A percentile compares a stretch with the other conserved stretches of the same genome.
Evolutionary conservation across 2,113 vertebrate species (phyloP).

Genomic region (Collichthys lucidus): DNA sequence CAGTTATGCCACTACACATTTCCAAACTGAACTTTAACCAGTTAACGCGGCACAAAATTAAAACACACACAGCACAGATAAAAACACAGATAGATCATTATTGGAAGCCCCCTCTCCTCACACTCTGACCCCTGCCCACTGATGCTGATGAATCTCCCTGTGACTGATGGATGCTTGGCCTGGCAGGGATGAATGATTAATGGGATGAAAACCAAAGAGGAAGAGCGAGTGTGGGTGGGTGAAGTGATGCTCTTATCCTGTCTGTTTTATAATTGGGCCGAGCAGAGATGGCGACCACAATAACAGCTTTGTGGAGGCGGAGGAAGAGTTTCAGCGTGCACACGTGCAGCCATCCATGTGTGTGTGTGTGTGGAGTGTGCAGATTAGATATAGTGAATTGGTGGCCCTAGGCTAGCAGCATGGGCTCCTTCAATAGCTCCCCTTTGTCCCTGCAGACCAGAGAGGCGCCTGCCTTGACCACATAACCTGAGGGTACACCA

Average conservation of each 20-base stretch:
- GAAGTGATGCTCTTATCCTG: slow-evolving; percentile 75
- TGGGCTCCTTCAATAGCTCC: slow-evolving; percentile 51
- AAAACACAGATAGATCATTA: neutral
- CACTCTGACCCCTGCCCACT: slow-evolving; percentile 50
- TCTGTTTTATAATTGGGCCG: slow-evolving; percentile 73
- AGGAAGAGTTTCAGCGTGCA: slow-evolving; percentile 54
- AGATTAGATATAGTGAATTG: slow-evolving; percentile 70
- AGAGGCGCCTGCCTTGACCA: slow-evolving; percentile 60
- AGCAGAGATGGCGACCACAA: slow-evolving; percentile 69
- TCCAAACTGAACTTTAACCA: neutral
- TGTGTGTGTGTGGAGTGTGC: slow-evolving; percentile 66
- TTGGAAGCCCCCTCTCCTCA: slow-evolving; percentile 21
- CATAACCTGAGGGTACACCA: slow-evolving; percentile 76
- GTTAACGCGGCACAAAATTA: neutral
- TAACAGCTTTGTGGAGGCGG: slow-evolving; percentile 71
- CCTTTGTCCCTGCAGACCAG: slow-evolving; percentile 68
- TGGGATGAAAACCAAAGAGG: slow-evolving; percentile 64
- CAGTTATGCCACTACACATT: slow-evolving; percentile 13
- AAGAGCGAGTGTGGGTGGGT: slow-evolving; percentile 54
- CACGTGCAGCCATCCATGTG: slow-evolving; percentile 55
- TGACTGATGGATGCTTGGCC: slow-evolving; percentile 63
- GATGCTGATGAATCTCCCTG: slow-evolving; percentile 37
- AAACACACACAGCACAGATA: neutral
- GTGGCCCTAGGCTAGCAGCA: slow-evolving; percentile 53
- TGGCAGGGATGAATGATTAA: slow-evolving; percentile 75